phyloP scores from a whole-genome alignment of 2,113 vertebrate species.

The Athene noctua region DNA sequence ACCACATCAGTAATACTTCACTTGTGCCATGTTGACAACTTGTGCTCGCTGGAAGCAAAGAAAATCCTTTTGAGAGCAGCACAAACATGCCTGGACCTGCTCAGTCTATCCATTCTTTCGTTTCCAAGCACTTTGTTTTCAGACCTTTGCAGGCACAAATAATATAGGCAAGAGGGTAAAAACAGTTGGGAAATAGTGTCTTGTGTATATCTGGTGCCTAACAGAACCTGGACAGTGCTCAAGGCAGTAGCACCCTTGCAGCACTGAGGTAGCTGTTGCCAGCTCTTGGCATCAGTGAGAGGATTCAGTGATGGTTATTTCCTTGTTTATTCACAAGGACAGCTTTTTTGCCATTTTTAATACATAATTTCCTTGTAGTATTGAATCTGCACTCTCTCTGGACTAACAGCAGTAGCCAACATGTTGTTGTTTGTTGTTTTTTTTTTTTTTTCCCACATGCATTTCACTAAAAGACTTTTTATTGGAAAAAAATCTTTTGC shows the following conservation, averaged over 20 bases:
- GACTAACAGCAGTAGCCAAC: background rate
- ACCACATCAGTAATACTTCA: background rate
- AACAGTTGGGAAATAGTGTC: no score
- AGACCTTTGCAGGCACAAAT: background rate
- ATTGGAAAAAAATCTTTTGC: background rate
- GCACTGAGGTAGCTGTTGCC: background rate
- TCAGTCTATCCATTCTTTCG: background rate
- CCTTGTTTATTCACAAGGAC: background rate
- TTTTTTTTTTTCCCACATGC: background rate
- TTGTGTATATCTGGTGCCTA: background rate
- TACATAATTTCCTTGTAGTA: background rate
- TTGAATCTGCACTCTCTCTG: background rate
- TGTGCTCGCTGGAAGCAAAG: rapidly evolving
- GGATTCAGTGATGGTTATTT: background rate
- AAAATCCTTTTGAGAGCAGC: background rate
- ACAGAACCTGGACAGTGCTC: background rate
- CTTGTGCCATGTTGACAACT: background rate
- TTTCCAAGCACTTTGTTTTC: background rate
- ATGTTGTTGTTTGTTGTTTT: rapidly evolving
- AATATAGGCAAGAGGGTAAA: background rate
- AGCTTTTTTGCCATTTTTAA: background rate
- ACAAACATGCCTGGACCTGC: rapidly evolving
- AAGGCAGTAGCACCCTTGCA: background rate
- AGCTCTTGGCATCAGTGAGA: background rate
- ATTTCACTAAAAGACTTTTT: background rate